Percentiles rank a stretch among this genome's conserved stretches.
Conservation (phyloP, 2,888 invertebrate genomes). For the Penaeus monodon region DNA sequence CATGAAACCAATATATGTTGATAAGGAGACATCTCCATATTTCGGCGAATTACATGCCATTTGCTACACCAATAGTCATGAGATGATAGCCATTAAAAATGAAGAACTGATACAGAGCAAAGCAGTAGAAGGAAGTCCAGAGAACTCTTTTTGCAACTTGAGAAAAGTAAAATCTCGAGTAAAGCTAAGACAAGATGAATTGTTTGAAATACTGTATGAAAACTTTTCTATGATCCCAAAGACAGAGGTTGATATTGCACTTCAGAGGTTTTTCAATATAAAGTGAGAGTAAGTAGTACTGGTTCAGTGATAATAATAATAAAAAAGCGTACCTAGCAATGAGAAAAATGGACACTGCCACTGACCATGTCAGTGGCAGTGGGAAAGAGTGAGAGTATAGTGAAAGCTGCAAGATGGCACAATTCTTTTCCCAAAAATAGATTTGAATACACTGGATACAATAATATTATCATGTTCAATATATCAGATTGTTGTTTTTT, state of each 20-base stretch:
- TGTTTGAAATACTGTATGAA: neutral
- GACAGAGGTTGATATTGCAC: neutral
- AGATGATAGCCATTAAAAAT: constrained; percentile 28
- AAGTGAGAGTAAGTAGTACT: neutral
- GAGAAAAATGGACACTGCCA: too few relatives aligned
- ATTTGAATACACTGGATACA: too few relatives aligned
- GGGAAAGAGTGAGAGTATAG: too few relatives aligned
- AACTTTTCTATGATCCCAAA: constrained; percentile 8
- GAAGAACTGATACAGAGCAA: neutral
- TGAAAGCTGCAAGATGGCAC: too few relatives aligned
- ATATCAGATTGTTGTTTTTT: too few relatives aligned
- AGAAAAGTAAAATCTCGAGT: neutral
- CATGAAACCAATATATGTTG: constrained; percentile 11
- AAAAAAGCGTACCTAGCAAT: neutral
- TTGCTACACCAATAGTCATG: constrained; percentile 1
- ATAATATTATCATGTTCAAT: too few relatives aligned
- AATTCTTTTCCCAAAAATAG: too few relatives aligned
- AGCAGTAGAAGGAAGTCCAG: neutral
- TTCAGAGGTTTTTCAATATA: neutral
- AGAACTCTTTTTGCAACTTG: neutral
- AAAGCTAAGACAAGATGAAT: neutral
- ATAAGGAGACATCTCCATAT: constrained; percentile 10
- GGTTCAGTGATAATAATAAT: neutral
- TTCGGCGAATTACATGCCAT: constrained; percentile 13
- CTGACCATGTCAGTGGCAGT: too few relatives aligned